Conservation (phyloP, 2,113 vertebrate species). For the Sprattus sprattus region DNA sequence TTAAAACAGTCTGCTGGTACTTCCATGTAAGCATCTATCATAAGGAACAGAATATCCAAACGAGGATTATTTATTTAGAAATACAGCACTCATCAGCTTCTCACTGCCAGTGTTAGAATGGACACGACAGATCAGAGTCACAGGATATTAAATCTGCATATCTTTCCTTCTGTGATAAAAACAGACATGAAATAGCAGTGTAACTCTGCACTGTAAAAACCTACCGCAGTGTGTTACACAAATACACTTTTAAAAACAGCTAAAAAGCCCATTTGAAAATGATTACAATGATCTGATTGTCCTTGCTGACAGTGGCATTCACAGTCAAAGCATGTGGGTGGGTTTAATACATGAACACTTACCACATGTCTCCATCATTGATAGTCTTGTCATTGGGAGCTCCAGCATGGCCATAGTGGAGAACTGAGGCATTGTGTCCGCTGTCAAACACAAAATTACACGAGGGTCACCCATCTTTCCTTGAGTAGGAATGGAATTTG, state of each 20-base stretch:
- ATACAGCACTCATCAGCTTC: not conserved
- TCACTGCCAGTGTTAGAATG: not conserved
- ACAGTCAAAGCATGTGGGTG: not conserved
- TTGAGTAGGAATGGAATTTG: no score
- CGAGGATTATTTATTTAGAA: not conserved
- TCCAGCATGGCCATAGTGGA: slow-evolving; percentile 85
- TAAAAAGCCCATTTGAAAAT: not conserved
- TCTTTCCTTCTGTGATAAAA: not conserved
- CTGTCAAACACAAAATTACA: slow-evolving; percentile 55
- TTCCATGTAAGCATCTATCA: not conserved
- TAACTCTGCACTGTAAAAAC: not conserved
- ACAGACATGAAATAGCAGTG: not conserved
- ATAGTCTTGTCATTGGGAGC: slow-evolving; percentile 88
- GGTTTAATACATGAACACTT: slow-evolving; percentile 54
- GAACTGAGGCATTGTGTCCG: slow-evolving; percentile 80
- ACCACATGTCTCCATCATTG: slow-evolving; percentile 90
- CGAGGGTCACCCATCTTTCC: not conserved
- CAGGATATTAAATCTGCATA: not conserved
- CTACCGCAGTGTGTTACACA: no score
- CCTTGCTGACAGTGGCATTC: not conserved
- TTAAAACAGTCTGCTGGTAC: not conserved
- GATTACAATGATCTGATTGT: not conserved
- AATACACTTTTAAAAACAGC: not conserved
- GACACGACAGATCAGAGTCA: not conserved
- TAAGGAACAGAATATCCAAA: not conserved